phyloP scores from a whole-genome alignment of 2,888 invertebrate genomes.

The Capitulum mitella region DNA sequence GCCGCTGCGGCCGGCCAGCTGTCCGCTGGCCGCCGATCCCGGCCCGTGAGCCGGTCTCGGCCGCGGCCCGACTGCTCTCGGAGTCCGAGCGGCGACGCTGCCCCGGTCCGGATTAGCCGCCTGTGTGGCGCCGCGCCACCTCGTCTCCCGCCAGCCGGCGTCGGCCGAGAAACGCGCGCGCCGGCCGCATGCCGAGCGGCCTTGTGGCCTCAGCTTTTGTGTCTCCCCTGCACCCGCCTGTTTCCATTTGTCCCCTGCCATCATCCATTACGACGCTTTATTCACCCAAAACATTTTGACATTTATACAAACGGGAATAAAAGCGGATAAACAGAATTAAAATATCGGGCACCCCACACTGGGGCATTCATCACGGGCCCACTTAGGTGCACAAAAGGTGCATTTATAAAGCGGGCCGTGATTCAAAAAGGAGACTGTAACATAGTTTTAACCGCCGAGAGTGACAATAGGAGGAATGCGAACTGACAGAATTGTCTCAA shows the following conservation, averaged over 20 bases:
- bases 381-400: constrained; percentile 18
- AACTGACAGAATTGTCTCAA: constrained; percentile 5
- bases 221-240: constrained; percentile 1
- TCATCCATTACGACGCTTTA: constrained; percentile 17
- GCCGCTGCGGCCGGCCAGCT: background rate
- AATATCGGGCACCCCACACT: constrained; percentile 22
- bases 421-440: constrained; percentile 17
- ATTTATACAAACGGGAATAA: constrained; percentile 18
- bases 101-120: too few relatives aligned
- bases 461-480: background rate
- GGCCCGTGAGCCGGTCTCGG: too few relatives aligned
- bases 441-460: constrained; percentile 18
- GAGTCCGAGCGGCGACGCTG: too few relatives aligned
- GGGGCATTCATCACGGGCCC: constrained; percentile 21
- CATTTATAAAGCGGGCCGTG: constrained; percentile 8
- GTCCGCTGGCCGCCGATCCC: background rate
- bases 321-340: constrained; percentile 21
- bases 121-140: background rate
- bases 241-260: constrained; percentile 19
- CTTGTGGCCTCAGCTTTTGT: background rate
- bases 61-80: too few relatives aligned
- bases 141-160: background rate
- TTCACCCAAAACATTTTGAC: constrained; percentile 24
- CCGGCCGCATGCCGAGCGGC: background rate
- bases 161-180: background rate